Conservation (phyloP, 2,797 vertebrate species). For the Acestrorhynchus altus region DNA sequence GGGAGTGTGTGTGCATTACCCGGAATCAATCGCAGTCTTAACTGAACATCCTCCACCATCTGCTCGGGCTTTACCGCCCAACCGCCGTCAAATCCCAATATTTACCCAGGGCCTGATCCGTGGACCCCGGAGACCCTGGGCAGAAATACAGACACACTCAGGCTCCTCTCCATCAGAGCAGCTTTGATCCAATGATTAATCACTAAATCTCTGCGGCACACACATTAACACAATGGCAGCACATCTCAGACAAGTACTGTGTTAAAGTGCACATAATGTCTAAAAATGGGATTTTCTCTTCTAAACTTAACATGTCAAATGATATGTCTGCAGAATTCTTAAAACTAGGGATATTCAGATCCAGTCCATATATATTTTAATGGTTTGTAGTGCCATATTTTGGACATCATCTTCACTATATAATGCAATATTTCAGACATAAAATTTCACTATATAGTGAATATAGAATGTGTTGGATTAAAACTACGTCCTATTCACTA, state of each 20-base stretch:
- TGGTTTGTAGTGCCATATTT: too few relatives aligned
- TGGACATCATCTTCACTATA: too few relatives aligned
- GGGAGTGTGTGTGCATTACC: conserved; percentile 86
- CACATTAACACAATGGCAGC: conserved; percentile 60
- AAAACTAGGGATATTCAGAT: too few relatives aligned
- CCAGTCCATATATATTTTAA: too few relatives aligned
- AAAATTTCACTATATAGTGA: neutral
- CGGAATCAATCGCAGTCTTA: conserved; percentile 90
- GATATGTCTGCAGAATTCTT: too few relatives aligned
- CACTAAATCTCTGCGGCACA: conserved; percentile 81
- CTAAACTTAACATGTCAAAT: too few relatives aligned
- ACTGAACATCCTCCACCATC: conserved; percentile 96
- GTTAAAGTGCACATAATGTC: neutral
- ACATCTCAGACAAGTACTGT: neutral
- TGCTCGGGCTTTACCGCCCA: conserved; percentile 87
- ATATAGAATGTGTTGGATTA: too few relatives aligned
- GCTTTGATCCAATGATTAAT: conserved; percentile 80
- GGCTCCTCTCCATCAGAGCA: conserved; percentile 42
- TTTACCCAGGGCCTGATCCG: conserved; percentile 88
- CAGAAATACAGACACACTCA: conserved; percentile 10
- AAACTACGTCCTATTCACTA: too few relatives aligned
- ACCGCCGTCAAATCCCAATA: conserved; percentile 88
- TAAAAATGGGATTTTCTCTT: too few relatives aligned
- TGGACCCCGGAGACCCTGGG: conserved; percentile 48
- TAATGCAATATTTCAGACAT: too few relatives aligned